Evolutionary conservation across 2,113 vertebrate genomes (phyloP), one percentile per base, ranked within the genome.

Genomic region (Pangasianodon gigas): DNA sequence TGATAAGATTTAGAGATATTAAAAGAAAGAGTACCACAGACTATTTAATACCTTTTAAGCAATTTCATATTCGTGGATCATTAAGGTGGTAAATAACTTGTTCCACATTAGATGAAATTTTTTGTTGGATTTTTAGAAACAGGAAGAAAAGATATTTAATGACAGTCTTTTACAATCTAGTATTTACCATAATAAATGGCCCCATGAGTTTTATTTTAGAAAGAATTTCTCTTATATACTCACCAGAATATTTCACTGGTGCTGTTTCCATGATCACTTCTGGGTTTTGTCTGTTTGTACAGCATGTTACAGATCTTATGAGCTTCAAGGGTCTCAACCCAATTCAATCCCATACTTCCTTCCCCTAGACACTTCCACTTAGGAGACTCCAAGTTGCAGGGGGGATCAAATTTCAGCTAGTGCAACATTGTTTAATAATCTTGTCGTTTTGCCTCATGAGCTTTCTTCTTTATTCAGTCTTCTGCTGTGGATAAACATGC

Each of bases 331-430:
- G 29, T 32, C 65, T 67, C 9, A 48, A 85, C 58, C 21, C 85
- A 86, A 37, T 52, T 71, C 18, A 71, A 26, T 14, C 46, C 65
- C 46, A 86, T 51, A 19, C 46, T 37, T 24, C 71, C 85, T 71
- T 86, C 62, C n/a, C 62, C 84, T 86, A 71, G 1, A 21, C 44
- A 85, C 84, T 85, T 37, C 8, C 16, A 71, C 62, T 86, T 14
- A 56, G 60, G 26, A 85, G 41, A 67, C 2, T 32, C 26, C 46
- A 69, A 21, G 7, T 32, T 52, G 18, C 26, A 86, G 77, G 46
- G 65, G 62, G 16, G 46, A 51, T 32, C 6, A 86, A 19, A 52
- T 32, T 71, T 81, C 79, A 54, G 16, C 29, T 52, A 14, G 11
- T 6, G 14, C 10, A 32, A 32, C 13, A 81, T 32, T 81, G 4